These are phyloP conservation scores for Anthrax anthrax DNA, from an alignment of 2,888 invertebrate genomes.

Conservation along the genomic window DNA sequence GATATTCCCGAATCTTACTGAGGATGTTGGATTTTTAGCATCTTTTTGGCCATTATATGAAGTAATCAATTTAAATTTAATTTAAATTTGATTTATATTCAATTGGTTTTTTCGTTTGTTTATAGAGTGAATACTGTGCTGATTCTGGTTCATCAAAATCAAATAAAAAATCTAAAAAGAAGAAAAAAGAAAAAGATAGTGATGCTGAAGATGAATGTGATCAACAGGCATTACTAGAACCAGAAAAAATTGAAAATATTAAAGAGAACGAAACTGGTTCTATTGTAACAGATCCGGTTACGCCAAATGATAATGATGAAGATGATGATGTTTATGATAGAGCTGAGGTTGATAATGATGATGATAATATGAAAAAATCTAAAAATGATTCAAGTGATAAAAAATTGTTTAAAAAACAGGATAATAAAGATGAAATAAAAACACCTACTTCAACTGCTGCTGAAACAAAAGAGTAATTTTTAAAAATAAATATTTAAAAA, in stretches of 20 bases:
- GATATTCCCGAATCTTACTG: conserved; percentile 97
- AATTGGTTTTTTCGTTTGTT: neutral
- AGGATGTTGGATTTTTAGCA: conserved; percentile 97
- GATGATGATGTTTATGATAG: neutral
- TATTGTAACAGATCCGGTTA: no score
- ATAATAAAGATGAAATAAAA: no score
- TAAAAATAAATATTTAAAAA: conserved; percentile 7
- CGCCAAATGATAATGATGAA: neutral
- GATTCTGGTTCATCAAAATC: conserved; percentile 40
- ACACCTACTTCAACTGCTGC: no score
- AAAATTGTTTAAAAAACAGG: no score
- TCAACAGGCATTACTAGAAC: conserved; percentile 26
- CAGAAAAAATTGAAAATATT: conserved; percentile 28
- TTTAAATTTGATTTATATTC: neutral
- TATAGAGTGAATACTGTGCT: conserved; percentile 60
- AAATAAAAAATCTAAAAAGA: conserved; percentile 45
- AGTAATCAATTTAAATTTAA: conserved; percentile 34
- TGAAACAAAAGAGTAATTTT: neutral
- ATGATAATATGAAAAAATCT: neutral
- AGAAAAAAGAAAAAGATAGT: conserved; percentile 63
- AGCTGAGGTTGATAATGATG: neutral
- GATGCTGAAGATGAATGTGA: conserved; percentile 52
- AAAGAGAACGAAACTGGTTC: conserved; percentile 28
- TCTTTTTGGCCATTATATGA: conserved; percentile 96
- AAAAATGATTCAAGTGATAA: neutral